Evolutionary conservation across 1,140 invertebrate species (phyloP), one percentile per base, ranked within the genome.

Genomic region (Meloidogyne floridensis): DNA sequence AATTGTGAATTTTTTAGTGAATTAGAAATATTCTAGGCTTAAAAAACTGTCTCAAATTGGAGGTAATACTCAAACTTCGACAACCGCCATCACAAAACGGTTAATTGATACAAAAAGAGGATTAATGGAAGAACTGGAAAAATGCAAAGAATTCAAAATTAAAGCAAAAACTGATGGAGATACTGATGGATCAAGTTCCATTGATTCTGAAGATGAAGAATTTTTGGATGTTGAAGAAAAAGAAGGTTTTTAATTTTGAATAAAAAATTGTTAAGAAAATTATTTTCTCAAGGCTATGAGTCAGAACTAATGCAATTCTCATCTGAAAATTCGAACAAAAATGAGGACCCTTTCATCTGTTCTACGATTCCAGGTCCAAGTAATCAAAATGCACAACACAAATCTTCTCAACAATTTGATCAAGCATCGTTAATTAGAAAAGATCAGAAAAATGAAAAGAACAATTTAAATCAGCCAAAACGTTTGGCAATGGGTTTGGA

Each of bases 181-280:
- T 15, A 3, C 15, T 0, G 53, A 82, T 65, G 47, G 65, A 13
- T 32, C 18, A 32, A 53, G 18, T 8, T 74, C 53, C 0, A 13
- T 20, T 7, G 86, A 86, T n/a, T 72, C 51, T 32, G 80, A 82
- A 32, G 56, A 84, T 13, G 82, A 65, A 11, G 84, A 87, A 13
- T 87, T 85, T 72, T 20, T 84, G 43, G 84, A 85, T 80, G 86
- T 85, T 18, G 81, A 84, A 32, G 85, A 85, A 65, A 87, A 87
- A 71, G 85, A 85, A 47, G 84, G 85, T 83, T 15, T 78, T 13
- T 43, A 59, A 11, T 47, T 47, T 47, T 47, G 47, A 53, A 65
- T 51, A 6, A 20, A 20, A 54, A 18, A 20, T 7, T 13, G 53
- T 53, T 77, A 10, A 15, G 18, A 13, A 18, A 6, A 3, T 8